A percentile compares a stretch with the other conserved stretches of the same genome.
phyloP scores from a whole-genome alignment of 1,140 invertebrate genomes.

The Chrysopa pallens region DNA sequence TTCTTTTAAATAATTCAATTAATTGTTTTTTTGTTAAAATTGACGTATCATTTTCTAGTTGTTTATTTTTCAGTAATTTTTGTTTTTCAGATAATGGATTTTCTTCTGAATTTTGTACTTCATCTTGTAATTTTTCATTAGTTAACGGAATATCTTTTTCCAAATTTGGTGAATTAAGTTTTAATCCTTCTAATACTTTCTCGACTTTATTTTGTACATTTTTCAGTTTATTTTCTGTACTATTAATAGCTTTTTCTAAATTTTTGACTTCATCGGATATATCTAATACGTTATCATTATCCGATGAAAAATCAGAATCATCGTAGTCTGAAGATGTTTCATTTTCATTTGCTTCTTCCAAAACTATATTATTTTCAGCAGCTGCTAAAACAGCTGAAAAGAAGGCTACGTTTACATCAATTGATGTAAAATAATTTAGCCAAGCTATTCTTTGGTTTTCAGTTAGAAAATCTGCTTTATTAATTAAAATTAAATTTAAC shows the following conservation, averaged over 20 bases:
- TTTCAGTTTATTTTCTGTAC: constrained; percentile 6
- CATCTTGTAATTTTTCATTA: not conserved
- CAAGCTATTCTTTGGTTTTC: constrained; percentile 63
- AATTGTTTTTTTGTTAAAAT: constrained; percentile 37
- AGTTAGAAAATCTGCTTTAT: constrained; percentile 93
- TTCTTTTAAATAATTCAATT: constrained; percentile 45
- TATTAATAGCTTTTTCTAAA: constrained; percentile 12
- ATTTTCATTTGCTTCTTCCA: constrained; percentile 23
- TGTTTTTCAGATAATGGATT: not conserved
- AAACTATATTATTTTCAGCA: constrained; percentile 23
- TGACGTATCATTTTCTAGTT: not conserved
- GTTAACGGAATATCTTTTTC: too few species aligned
- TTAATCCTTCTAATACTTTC: too few species aligned
- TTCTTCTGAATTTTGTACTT: constrained; percentile 1
- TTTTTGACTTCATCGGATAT: not conserved
- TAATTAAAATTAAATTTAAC: constrained; percentile 72
- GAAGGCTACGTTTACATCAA: constrained; percentile 52
- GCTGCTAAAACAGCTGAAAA: constrained; percentile 57
- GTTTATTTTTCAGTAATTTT: constrained; percentile 3
- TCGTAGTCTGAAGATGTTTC: constrained; percentile 17
- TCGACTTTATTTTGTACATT: not conserved
- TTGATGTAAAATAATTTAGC: constrained; percentile 70
- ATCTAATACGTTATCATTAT: constrained; percentile 8
- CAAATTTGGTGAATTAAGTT: too few species aligned
- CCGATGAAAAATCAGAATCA: constrained; percentile 13